Percentiles rank a stretch among this genome's conserved stretches.
Conservation (phyloP, 1,140 invertebrate genomes). For the Homarus americanus region DNA sequence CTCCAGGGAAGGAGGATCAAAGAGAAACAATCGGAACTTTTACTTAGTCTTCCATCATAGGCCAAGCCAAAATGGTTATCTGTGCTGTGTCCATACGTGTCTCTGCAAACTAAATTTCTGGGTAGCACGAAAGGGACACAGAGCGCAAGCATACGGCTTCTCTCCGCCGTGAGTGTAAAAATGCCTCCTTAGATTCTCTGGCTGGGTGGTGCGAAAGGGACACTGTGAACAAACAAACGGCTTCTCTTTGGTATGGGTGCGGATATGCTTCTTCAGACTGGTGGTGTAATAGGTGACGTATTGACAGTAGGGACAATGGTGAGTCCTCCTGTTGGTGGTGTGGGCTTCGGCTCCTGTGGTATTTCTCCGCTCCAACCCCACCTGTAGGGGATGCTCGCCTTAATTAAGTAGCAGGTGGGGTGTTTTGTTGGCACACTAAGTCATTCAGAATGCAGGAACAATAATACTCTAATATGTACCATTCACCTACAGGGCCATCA, state of each 20-base stretch:
- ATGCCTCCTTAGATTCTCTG: slow-evolving; percentile 51
- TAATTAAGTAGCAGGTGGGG: slow-evolving; percentile 24
- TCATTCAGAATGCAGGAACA: slow-evolving; percentile 8
- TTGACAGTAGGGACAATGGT: slow-evolving; percentile 44
- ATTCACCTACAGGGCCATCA: not conserved
- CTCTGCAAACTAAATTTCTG: slow-evolving; percentile 50
- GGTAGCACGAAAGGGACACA: slow-evolving; percentile 28
- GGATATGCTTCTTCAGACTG: slow-evolving; percentile 58
- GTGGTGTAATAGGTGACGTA: slow-evolving; percentile 50
- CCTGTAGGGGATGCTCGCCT: slow-evolving; percentile 48
- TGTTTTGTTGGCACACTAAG: not conserved
- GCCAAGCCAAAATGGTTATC: not conserved
- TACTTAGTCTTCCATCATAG: too few relatives aligned
- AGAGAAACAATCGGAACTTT: too few relatives aligned
- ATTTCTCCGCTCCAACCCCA: slow-evolving; percentile 31
- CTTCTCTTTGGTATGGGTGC: slow-evolving; percentile 57
- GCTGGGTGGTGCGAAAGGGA: slow-evolving; percentile 48
- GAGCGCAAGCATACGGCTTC: slow-evolving; percentile 30
- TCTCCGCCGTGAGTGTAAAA: slow-evolving; percentile 36
- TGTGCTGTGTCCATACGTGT: slow-evolving; percentile 26
- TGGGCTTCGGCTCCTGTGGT: slow-evolving; percentile 8
- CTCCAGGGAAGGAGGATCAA: too few relatives aligned
- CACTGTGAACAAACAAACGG: slow-evolving; percentile 43
- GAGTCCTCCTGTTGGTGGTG: slow-evolving; percentile 25
- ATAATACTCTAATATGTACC: not conserved